Conservation (phyloP, 2,888 invertebrate species). For the Pristionchus japonicus region DNA sequence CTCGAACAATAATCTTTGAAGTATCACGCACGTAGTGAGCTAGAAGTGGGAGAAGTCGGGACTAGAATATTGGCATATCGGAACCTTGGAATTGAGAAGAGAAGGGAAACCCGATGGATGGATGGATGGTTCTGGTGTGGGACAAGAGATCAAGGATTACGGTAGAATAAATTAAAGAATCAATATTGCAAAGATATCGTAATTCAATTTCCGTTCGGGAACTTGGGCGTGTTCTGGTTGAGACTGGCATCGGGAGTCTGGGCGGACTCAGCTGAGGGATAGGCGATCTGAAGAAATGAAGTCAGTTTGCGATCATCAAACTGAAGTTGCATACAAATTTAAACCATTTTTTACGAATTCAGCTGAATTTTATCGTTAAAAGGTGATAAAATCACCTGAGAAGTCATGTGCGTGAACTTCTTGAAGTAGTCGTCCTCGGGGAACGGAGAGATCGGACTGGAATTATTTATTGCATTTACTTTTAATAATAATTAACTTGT, state of each 20-base stretch:
- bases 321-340: no score
- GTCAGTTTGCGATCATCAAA: not conserved
- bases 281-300: constrained; percentile 48
- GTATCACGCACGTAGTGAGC: constrained; percentile 5
- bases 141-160: not conserved
- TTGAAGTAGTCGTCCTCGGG: constrained; percentile 67
- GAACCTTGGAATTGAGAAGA: not conserved
- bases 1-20: no score
- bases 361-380: no score
- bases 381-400: no score
- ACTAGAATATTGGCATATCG: constrained; percentile 4
- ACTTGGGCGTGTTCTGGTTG: not conserved
- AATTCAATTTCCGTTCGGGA: not conserved
- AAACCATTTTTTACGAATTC: no score
- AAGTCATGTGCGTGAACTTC: constrained; percentile 48
- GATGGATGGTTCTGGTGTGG: not conserved
- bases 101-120: constrained; percentile 25
- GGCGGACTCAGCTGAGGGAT: not conserved
- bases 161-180: no score
- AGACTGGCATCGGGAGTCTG: not conserved
- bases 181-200: no score
- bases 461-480: constrained; percentile 9
- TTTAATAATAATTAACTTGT: no score
- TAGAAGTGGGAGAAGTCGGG: not conserved
- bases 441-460: constrained; percentile 58